Conservation (phyloP, 2,888 invertebrate genomes). For the Drosophila paranaensis region DNA sequence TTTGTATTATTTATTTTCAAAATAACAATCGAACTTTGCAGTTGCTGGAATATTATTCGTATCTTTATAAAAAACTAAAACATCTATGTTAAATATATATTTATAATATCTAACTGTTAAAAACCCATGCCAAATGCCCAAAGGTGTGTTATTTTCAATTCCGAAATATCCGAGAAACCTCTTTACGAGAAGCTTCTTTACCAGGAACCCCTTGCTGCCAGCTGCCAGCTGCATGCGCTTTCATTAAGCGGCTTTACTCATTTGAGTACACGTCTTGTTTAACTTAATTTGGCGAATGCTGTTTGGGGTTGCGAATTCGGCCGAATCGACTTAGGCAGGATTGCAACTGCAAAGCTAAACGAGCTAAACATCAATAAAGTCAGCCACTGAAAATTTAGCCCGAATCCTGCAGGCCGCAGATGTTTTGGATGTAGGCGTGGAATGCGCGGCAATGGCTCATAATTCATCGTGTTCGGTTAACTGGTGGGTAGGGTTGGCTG, state of each 20-base stretch:
- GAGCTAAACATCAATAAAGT: slow-evolving; percentile 11
- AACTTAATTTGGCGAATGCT: neutral
- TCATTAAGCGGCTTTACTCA: neutral
- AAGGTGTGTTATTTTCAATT: too few species aligned
- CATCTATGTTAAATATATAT: too few species aligned
- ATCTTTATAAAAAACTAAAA: too few species aligned
- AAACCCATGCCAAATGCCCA: too few species aligned
- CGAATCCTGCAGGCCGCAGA: slow-evolving; percentile 18
- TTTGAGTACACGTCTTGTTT: neutral
- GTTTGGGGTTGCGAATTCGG: slow-evolving; percentile 15
- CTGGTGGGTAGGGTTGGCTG: slow-evolving; percentile 31
- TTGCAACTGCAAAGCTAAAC: slow-evolving; percentile 18
- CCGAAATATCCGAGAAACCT: too few species aligned
- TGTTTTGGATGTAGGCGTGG: slow-evolving; percentile 34
- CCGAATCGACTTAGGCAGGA: slow-evolving; percentile 36
- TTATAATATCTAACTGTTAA: too few species aligned
- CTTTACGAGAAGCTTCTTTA: neutral
- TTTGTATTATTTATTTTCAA: too few species aligned
- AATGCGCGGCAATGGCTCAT: slow-evolving; percentile 51
- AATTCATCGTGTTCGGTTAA: slow-evolving; percentile 66
- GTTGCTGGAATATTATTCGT: too few species aligned
- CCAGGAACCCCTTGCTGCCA: too few species aligned
- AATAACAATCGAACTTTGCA: too few species aligned
- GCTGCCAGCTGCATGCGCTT: neutral
- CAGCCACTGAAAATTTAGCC: neutral